A percentile compares a stretch with the other conserved stretches of the same genome.
Conservation (phyloP, 2,888 invertebrate genomes). For the Proisotoma minuta region DNA sequence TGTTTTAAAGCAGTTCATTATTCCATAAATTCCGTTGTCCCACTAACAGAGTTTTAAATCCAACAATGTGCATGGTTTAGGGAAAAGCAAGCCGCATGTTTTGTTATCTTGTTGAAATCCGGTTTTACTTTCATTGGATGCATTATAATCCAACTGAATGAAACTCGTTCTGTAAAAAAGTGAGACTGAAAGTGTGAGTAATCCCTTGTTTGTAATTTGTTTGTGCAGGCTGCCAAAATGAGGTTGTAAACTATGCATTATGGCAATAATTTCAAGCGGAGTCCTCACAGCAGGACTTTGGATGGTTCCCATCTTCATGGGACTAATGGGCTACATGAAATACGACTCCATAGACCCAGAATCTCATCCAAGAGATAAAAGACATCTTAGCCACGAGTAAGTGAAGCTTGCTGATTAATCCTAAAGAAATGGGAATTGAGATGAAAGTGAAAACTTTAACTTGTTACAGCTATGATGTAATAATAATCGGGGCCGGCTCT, state of each 20-base stretch:
- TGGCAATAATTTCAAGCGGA: conserved; percentile 51
- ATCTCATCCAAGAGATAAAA: conserved; percentile 68
- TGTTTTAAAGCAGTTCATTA: too few relatives aligned
- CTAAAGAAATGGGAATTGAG: background rate
- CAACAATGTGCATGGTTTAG: too few relatives aligned
- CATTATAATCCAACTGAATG: too few relatives aligned
- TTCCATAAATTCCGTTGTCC: too few relatives aligned
- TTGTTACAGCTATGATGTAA: conserved; percentile 65
- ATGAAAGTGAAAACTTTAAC: background rate
- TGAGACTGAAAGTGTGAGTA: background rate
- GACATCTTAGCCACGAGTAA: conserved; percentile 63
- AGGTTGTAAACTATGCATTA: conserved; percentile 35
- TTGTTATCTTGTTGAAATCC: too few relatives aligned
- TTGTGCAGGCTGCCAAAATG: conserved; percentile 1
- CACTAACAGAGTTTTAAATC: too few relatives aligned
- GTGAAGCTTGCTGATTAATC: conserved; percentile 48
- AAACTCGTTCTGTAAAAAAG: background rate
- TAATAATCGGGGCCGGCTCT: conserved; percentile 74
- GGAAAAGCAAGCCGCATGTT: too few relatives aligned
- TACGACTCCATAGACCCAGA: conserved; percentile 80
- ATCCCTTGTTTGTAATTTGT: background rate
- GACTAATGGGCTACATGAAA: conserved; percentile 80
- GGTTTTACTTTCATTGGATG: too few relatives aligned
- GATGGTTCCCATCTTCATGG: conserved; percentile 72
- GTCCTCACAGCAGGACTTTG: conserved; percentile 67